These are phyloP conservation scores for Drosophila ambigua DNA, from an alignment of 1,140 invertebrate genomes.

Conservation along the genomic window DNA sequence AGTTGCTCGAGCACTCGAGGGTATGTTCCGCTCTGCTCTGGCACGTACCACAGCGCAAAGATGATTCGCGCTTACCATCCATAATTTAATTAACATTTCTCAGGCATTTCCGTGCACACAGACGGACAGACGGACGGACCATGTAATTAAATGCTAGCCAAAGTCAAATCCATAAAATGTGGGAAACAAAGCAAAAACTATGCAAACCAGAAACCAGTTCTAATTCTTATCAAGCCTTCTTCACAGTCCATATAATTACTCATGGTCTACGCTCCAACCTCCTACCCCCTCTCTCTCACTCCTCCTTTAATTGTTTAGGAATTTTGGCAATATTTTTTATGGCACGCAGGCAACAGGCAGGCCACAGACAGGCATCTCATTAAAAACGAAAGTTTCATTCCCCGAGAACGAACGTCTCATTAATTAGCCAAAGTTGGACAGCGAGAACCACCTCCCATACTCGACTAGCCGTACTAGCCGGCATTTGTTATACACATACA, in stretches of 20 bases:
- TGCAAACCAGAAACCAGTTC: conserved; percentile 60
- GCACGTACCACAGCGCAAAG: conserved; percentile 1
- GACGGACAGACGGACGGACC: conserved; percentile 21
- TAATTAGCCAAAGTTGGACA: conserved; percentile 65
- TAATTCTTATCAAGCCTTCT: conserved; percentile 78
- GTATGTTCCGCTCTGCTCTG: background rate
- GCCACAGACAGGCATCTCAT: conserved; percentile 66
- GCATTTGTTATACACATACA: conserved; percentile 12
- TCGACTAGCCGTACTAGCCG: conserved; percentile 25
- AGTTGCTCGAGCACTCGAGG: background rate
- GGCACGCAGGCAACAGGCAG: background rate
- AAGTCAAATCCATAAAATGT: conserved; percentile 63
- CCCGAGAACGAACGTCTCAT: conserved; percentile 52
- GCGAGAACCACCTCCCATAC: conserved; percentile 31
- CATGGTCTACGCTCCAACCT: conserved; percentile 32
- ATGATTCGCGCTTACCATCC: conserved; percentile 39
- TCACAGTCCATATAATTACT: conserved; percentile 75
- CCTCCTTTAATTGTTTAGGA: conserved; percentile 68
- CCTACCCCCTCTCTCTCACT: conserved; percentile 3
- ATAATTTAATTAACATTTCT: conserved; percentile 60
- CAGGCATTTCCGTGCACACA: conserved; percentile 65
- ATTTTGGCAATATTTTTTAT: conserved; percentile 55
- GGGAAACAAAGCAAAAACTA: conserved; percentile 20
- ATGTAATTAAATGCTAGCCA: conserved; percentile 68
- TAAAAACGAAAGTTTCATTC: conserved; percentile 76